These are phyloP conservation scores for Mustela lutreola DNA, from an alignment of 2,113 vertebrate genomes.

Conservation along the genomic window DNA sequence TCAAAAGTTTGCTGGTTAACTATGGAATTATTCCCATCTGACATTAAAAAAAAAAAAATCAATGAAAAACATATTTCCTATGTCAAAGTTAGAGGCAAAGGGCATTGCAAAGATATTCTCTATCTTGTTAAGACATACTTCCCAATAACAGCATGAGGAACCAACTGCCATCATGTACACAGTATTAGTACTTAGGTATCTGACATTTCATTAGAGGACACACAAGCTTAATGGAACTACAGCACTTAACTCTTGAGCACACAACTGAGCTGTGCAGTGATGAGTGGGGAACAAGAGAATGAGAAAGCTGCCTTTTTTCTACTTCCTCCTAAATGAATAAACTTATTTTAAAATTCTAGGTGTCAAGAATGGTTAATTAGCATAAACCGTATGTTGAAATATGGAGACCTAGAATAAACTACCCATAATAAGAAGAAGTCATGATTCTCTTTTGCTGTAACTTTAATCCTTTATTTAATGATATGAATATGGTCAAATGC, in stretches of 20 bases:
- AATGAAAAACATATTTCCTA: neutral
- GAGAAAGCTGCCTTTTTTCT: neutral
- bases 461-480: neutral
- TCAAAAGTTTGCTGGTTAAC: neutral
- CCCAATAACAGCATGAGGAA: no score
- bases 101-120: neutral
- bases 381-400: neutral
- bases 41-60: neutral
- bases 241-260: neutral
- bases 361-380: neutral
- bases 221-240: neutral
- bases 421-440: neutral
- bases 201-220: neutral
- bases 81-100: neutral
- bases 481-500: neutral
- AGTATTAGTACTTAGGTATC: neutral
- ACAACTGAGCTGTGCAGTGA: neutral
- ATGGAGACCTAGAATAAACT: neutral
- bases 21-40: neutral
- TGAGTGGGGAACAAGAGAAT: neutral
- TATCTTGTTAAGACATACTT: neutral
- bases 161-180: neutral
- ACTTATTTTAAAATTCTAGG: neutral
- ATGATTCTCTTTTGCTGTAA: neutral
- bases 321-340: neutral